These are phyloP conservation scores for Diglossa cyanea DNA, from an alignment of 2,797 vertebrate species.

Conservation along the genomic window DNA sequence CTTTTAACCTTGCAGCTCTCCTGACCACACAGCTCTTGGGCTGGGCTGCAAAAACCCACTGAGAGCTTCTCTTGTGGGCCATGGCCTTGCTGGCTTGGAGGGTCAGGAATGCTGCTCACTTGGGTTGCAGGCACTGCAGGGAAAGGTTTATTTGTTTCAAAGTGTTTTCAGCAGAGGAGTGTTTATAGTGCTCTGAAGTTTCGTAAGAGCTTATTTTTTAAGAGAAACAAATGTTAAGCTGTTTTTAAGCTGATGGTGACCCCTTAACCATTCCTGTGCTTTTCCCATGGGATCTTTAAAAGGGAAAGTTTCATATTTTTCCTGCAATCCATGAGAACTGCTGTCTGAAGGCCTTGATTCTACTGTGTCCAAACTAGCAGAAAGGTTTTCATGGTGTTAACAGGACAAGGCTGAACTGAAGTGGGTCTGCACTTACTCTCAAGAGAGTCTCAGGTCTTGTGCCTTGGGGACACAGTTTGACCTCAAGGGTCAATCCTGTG, in stretches of 20 bases:
- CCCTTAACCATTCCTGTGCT: slow-evolving; percentile 8
- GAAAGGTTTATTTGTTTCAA: slow-evolving; percentile 53
- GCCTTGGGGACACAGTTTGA: slow-evolving; percentile 10
- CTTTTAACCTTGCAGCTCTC: not conserved
- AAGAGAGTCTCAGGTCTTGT: not conserved
- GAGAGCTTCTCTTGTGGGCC: slow-evolving; percentile 9
- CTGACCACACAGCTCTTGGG: slow-evolving; percentile 1
- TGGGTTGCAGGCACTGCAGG: not conserved
- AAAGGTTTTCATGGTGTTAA: slow-evolving; percentile 33
- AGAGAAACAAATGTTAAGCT: slow-evolving; percentile 51
- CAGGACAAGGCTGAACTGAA: not conserved
- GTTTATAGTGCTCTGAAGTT: slow-evolving; percentile 56
- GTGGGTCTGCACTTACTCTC: not conserved
- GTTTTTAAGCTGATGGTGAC: slow-evolving; percentile 34
- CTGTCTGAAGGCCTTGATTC: not conserved
- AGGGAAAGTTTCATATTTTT: slow-evolving; percentile 22
- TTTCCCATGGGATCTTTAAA: slow-evolving; percentile 41
- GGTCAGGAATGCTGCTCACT: slow-evolving; percentile 6
- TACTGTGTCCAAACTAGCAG: not conserved
- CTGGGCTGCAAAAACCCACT: not conserved
- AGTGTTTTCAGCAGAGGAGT: slow-evolving; percentile 20
- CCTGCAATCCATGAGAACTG: not conserved
- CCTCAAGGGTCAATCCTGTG: not conserved
- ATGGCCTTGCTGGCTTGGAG: not conserved
- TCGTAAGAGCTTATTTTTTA: slow-evolving; percentile 45